These are phyloP conservation scores for Tenualosa thibaudeaui DNA, from an alignment of 2,797 vertebrate species.

Conservation along the genomic window DNA sequence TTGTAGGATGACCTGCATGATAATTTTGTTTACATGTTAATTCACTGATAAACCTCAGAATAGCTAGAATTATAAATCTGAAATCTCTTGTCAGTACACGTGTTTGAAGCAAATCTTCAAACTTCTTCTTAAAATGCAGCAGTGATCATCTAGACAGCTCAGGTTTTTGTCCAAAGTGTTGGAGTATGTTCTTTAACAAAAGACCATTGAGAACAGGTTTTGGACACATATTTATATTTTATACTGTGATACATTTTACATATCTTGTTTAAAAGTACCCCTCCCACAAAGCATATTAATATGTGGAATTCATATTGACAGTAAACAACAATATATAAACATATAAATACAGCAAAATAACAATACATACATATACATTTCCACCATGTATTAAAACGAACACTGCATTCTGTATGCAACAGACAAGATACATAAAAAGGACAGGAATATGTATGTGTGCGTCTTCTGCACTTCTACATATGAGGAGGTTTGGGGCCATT, in stretches of 20 bases:
- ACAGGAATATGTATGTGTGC: background rate
- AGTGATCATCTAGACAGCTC: background rate
- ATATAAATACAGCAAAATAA: background rate
- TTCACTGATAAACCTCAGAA: too few relatives aligned
- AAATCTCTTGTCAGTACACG: too few relatives aligned
- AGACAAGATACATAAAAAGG: background rate
- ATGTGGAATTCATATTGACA: background rate
- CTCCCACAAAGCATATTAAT: background rate
- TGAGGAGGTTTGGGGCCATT: conserved; percentile 55
- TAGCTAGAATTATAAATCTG: too few relatives aligned
- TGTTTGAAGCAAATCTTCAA: background rate
- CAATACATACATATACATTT: background rate
- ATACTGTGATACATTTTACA: background rate
- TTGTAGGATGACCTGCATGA: too few relatives aligned
- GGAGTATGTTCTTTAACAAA: background rate
- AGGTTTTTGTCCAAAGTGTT: background rate
- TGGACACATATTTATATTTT: background rate
- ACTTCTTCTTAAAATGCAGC: background rate
- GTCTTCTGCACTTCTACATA: conserved; percentile 45
- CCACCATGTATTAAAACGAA: background rate
- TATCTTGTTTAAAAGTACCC: background rate
- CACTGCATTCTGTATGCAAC: background rate
- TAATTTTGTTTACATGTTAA: too few relatives aligned
- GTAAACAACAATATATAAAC: background rate
- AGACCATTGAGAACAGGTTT: background rate